Percentiles rank a stretch among this genome's conserved stretches.
These are phyloP conservation scores for Ormia ochracea DNA, from an alignment of 2,888 invertebrate species.

Conservation along the genomic window DNA sequence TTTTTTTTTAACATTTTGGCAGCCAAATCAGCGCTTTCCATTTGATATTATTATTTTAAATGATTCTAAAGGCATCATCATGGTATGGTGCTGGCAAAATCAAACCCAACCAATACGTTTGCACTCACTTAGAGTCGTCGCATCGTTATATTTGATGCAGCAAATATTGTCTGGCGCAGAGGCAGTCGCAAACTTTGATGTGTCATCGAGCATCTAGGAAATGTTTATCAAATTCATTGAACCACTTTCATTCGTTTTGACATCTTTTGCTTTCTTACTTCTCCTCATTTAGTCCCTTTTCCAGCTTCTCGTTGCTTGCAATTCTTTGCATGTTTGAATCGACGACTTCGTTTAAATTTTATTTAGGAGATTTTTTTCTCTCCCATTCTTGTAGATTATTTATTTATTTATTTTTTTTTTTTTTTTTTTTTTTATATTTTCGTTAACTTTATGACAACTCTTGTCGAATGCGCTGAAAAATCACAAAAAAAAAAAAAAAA, in stretches of 20 bases:
- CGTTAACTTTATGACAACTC: slow-evolving; percentile 61
- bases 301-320: slow-evolving; percentile 45
- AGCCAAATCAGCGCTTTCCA: slow-evolving; percentile 6
- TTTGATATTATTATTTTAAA: slow-evolving; percentile 10
- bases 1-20: not conserved
- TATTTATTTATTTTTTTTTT: slow-evolving; percentile 3
- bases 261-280: slow-evolving; percentile 70
- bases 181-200: slow-evolving; percentile 73
- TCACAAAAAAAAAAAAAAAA: slow-evolving; percentile 17
- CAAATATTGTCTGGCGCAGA: slow-evolving; percentile 57
- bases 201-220: slow-evolving; percentile 77
- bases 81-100: slow-evolving; percentile 24
- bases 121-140: not conserved
- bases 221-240: slow-evolving; percentile 77
- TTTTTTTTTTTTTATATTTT: slow-evolving; percentile 26
- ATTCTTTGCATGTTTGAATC: slow-evolving; percentile 60
- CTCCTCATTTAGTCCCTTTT: slow-evolving; percentile 49
- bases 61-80: not conserved
- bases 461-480: slow-evolving; percentile 60
- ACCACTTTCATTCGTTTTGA: slow-evolving; percentile 77
- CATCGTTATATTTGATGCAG: slow-evolving; percentile 30
- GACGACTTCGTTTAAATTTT: slow-evolving; percentile 55
- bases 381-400: not conserved
- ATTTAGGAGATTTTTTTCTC: slow-evolving; percentile 27
- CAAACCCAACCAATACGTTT: slow-evolving; percentile 20